phyloP scores from a whole-genome alignment of 2,797 vertebrate genomes.

The Lepus oiostolus region DNA sequence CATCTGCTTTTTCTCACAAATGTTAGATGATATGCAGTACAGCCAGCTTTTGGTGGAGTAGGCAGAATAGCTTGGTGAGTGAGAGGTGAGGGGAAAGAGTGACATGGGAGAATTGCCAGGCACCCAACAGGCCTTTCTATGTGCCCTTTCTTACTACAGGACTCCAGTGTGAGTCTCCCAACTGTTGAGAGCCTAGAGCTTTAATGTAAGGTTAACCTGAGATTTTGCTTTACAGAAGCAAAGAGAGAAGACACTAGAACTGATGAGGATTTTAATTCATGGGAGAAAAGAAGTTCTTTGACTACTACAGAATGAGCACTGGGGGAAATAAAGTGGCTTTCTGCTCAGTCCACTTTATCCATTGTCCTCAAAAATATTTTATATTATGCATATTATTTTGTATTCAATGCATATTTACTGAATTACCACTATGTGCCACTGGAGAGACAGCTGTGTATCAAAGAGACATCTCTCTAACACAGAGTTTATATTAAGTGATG shows the following conservation, averaged over 20 bases:
- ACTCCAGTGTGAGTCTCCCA: background rate
- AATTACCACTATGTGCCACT: background rate
- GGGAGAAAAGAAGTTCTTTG: background rate
- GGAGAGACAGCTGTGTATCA: background rate
- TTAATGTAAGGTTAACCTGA: background rate
- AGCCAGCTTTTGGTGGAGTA: background rate
- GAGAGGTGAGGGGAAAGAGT: background rate
- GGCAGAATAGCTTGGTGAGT: background rate
- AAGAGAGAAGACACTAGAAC: background rate
- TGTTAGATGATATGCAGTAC: background rate
- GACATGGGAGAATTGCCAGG: background rate
- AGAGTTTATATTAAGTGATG: background rate
- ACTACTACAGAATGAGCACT: background rate
- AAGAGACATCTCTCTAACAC: background rate
- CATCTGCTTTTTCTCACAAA: background rate
- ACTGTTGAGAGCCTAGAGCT: background rate
- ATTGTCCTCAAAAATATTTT: background rate
- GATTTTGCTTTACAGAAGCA: background rate
- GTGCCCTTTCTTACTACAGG: background rate
- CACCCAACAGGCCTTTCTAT: background rate
- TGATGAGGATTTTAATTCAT: background rate
- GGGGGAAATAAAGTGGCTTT: background rate
- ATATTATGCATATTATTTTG: background rate
- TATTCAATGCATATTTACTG: background rate
- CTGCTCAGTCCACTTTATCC: background rate